A percentile compares a stretch with the other conserved stretches of the same genome.
These are phyloP conservation scores for Corvus moneduloides DNA, from an alignment of 2,113 vertebrate species.

Conservation along the genomic window DNA sequence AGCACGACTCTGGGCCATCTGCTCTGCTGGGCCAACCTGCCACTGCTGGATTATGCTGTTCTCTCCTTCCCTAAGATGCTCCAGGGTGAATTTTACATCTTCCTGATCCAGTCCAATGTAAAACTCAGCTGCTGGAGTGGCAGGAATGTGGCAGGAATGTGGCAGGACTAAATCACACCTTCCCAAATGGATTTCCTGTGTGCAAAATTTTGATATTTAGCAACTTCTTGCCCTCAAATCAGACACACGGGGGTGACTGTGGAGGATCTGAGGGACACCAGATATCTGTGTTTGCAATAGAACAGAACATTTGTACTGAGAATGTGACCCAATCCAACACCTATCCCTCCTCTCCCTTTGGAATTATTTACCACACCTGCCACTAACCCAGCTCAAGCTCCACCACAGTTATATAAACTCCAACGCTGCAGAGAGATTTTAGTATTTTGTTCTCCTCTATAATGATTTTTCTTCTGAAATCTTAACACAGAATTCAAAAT, in stretches of 20 bases:
- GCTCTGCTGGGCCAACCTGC: not conserved
- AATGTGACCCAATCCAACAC: not conserved
- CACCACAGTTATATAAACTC: not conserved
- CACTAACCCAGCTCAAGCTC: not conserved
- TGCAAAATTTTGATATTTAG: not conserved
- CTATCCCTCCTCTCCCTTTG: not conserved
- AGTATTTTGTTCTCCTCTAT: not conserved
- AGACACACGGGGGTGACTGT: rapidly evolving
- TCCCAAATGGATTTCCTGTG: not conserved
- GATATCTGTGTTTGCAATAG: not conserved
- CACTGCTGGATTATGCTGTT: rapidly evolving
- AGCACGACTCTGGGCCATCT: not conserved
- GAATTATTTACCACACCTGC: not conserved
- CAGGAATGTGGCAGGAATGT: not conserved
- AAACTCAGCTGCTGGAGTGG: not conserved
- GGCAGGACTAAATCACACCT: not conserved
- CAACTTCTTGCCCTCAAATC: not conserved
- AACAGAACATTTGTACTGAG: not conserved
- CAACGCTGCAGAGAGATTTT: not conserved
- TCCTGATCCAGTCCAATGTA: not conserved
- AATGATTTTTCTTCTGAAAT: not conserved
- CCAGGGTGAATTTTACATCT: not conserved
- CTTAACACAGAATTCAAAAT: not conserved
- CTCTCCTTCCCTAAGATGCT: not conserved
- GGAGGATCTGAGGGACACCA: not conserved